Base-by-base conservation (phyloP, 2,888 invertebrate species). In the Microdon myrmicae region DNA sequence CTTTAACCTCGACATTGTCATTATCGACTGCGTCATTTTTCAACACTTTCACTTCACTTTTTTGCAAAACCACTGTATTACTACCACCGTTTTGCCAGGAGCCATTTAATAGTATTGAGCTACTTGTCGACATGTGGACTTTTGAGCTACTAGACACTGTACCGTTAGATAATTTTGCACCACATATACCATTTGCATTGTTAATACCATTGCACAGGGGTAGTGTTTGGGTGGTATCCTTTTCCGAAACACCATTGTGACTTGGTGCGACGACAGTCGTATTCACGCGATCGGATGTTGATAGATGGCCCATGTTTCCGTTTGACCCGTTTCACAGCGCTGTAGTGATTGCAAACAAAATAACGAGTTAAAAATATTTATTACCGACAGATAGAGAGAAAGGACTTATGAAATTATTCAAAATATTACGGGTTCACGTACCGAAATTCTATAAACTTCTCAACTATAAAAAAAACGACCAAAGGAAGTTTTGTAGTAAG, bases 301-400 rank as follows among this genome's bases (percentile, higher is more conserved):
- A 73, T 55, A 76, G 67, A 41, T 79, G 79, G 70, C 78, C 79
- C 79, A 79, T 79, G n/a, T n/a, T n/a, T n/a, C n/a, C n/a, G n/a
- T n/a, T n/a, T n/a, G n/a, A n/a, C n/a, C n/a, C n/a, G n/a, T n/a
- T n/a, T n/a, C n/a, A n/a, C 6, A 28, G 8, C 14, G 20, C 14
- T 9, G 8, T 28, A n/a, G 8, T n/a, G 17, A 12, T 16, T 8
- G 17, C 29, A 53, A 25, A 4, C 25, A 34, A 28, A 38, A 44
- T 7, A 25, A 19, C 2, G 17, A 43, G 8, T 47, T 13, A 20
- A 48, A 22, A 2, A 20, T 28, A 31, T 29, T 16, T 29, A 4
- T 31, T 41, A 25, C 25, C 8, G 20, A 28, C 20, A 47, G 23
- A 43, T 20, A 12, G n/a, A 9, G 25, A 17, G 19, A 35, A 22